Evolutionary conservation across 2,113 vertebrate species (phyloP), one percentile per base, ranked within the genome.

Genomic region (Andinoacara biseriatus): DNA sequence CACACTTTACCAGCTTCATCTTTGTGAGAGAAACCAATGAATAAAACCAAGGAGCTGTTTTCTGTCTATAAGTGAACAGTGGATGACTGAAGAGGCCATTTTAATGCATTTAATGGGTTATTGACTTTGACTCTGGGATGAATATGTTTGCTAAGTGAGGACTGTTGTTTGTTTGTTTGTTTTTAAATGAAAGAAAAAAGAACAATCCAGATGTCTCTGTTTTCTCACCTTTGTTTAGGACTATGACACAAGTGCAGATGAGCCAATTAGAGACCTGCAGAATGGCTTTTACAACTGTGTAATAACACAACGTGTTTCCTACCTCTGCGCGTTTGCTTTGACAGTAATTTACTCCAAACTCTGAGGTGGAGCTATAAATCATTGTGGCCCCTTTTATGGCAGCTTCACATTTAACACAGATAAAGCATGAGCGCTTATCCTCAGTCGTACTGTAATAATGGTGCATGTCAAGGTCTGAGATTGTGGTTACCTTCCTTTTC

Each of bases 1-100:
- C 84, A 91, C 94, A 90, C 24, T 94, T 95, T 95, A 92, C 83
- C 81, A 93, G 86, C 79, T 87, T 94, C 90, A 93, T 95, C 92
- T 89, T 94, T 91, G 88, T 92, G 91, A 95, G 93, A 93, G 90
- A 96, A 96, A 95, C 80, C 89, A 91, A 95, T 96, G 94, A 96
- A 96, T 96, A 96, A 96, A 96, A 96, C 96, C 95, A 94, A 95
- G 90, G 95, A 94, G 83, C 90, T 93, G 90, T 96, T 96, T 96
- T 81, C 90, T 93, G 78, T 83, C 90, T 93, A 78, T 49, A 80
- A 86, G 84, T 93, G 94, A 90, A 86, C 56, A 76, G 85, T 89
- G 86, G 81, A 83, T 74, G 91, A 76, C 74, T 90, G 89, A 78
- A 89, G 86, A 38, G 81, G 89, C 87, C 82, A 40, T 89, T 96